Evolutionary conservation across 1,140 invertebrate species (phyloP).

Genomic region (Stegodyphus dumicola): DNA sequence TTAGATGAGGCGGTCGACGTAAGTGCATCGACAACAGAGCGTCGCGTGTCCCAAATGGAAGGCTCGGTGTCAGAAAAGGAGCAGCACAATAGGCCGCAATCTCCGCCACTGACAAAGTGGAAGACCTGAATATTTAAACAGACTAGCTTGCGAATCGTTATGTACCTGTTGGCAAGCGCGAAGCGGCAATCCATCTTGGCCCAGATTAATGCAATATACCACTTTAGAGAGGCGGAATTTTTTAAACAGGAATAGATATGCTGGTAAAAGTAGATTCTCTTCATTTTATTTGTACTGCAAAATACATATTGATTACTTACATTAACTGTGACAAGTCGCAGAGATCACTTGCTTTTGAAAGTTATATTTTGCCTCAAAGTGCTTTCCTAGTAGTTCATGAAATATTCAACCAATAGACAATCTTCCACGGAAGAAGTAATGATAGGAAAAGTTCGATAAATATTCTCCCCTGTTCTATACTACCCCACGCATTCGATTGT

Average conservation of each 20-base stretch:
- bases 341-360: too few species aligned
- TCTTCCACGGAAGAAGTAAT: too few species aligned
- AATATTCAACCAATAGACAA: too few species aligned
- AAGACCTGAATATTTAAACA: conserved; percentile 41
- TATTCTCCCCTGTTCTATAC: too few species aligned
- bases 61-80: conserved; percentile 35
- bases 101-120: conserved; percentile 54
- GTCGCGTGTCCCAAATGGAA: conserved; percentile 46
- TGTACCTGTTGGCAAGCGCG: conserved; percentile 46
- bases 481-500: too few species aligned
- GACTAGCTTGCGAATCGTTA: conserved; percentile 15
- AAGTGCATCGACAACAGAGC: conserved; percentile 13
- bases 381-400: too few species aligned
- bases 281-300: background rate
- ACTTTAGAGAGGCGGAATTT: conserved; percentile 14
- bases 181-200: conserved; percentile 43
- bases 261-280: background rate
- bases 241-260: background rate
- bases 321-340: too few species aligned
- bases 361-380: too few species aligned
- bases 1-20: conserved; percentile 42
- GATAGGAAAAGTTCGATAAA: too few species aligned
- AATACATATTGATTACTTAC: too few species aligned
- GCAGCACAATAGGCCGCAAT: conserved; percentile 48
- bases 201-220: background rate